Evolutionary conservation across 1,140 invertebrate genomes (phyloP), one percentile per base, ranked within the genome.

Genomic region (Drosophila ironensis): DNA sequence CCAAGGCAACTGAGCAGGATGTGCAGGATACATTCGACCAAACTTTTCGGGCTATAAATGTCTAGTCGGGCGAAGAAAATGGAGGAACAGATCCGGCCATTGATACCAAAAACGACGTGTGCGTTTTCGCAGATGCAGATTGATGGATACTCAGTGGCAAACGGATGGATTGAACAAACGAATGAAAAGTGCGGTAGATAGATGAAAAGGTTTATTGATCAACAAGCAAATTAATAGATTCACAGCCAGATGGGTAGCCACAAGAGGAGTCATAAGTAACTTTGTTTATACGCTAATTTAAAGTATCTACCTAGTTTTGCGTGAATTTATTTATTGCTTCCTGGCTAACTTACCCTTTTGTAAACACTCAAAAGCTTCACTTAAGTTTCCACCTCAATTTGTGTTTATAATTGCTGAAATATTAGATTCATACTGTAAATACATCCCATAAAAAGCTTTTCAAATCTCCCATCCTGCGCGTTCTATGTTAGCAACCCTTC

Each of bases 41-140:
- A 84, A 86, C 80, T 84, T 84, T 67, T 78, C 9, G 64, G 80
- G 61, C 78, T 78, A 82, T 82, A 84, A 82, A 82, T 82, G 78
- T 78, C 73, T 73, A 84, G 56, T 66, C 57, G 75, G 40, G 53
- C 56, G 63, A 72, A 72, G 51, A 42, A 59, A 42, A 52, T 22
- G 47, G 41, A 61, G 12, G 42, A 41, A 46, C 47, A 41, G 41
- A 64, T 56, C 37, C 25, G 25, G 56, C 51, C 16, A 64, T 20
- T 22, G 24, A 30, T 52, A 52, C 24, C 12, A 19, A 11, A 41
- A 42, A 47, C 27, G 33, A 48, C 3, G 33, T 19, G 45, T 63
- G 57, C 1, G 56, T 16, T 38, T 57, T 59, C 35, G 60, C 17
- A 56, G 8, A 50, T 28, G 11, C 1, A 22, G n/a, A 66, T 63